Conservation (phyloP, 2,797 vertebrate species). For the Lycodopsis pacificus region DNA sequence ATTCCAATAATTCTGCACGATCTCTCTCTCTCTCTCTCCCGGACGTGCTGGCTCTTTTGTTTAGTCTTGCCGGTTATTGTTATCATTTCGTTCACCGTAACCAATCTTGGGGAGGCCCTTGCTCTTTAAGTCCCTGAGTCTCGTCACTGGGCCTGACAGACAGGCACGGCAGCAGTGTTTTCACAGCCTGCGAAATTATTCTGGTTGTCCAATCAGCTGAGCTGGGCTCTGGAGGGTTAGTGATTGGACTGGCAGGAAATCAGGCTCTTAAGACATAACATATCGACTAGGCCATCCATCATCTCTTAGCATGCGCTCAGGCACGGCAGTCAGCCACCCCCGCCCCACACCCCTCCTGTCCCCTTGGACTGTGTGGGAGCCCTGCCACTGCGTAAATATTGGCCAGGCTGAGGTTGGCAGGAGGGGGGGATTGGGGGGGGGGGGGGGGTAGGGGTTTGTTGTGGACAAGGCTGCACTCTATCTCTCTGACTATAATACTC, state of each 20-base stretch:
- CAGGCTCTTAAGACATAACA: slow-evolving; percentile 99
- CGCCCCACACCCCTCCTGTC: slow-evolving; percentile 71
- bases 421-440: slow-evolving; percentile 57
- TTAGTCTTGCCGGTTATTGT: slow-evolving; percentile 84
- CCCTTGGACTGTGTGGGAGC: slow-evolving; percentile 88
- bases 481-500: slow-evolving; percentile 23
- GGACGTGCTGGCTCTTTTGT: slow-evolving; percentile 78
- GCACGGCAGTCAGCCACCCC: slow-evolving; percentile 85
- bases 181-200: slow-evolving; percentile 97
- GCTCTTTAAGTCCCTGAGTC: slow-evolving; percentile 83
- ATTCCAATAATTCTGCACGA: slow-evolving; percentile 71
- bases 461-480: slow-evolving; percentile 66
- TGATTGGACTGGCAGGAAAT: slow-evolving; percentile 99
- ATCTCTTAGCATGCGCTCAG: slow-evolving; percentile 96
- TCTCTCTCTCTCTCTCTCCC: slow-evolving; percentile 54
- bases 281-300: slow-evolving; percentile 99
- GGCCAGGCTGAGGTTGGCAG: slow-evolving; percentile 75
- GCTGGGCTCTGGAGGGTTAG: slow-evolving; percentile 93
- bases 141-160: slow-evolving; percentile 87
- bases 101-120: slow-evolving; percentile 79
- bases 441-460: slow-evolving; percentile 83
- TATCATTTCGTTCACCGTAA: slow-evolving; percentile 81
- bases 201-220: slow-evolving; percentile 97
- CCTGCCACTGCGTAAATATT: slow-evolving; percentile 97
- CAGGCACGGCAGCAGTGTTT: slow-evolving; percentile 92